Conservation (phyloP, 2,888 invertebrate species). For the Parthenolecanium corni region DNA sequence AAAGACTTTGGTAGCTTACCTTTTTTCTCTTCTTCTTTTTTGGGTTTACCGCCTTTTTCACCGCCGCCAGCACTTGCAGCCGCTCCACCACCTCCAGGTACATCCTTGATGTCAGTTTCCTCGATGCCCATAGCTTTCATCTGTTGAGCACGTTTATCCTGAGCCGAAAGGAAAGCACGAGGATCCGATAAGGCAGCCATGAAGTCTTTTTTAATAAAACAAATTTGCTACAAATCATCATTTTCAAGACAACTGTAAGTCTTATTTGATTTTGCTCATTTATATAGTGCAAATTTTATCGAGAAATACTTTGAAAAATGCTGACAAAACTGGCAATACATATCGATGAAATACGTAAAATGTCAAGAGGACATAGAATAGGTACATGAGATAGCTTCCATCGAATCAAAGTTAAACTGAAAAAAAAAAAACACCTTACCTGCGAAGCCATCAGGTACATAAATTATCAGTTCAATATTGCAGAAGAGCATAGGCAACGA, state of each 20-base stretch:
- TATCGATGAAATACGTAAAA: too few species aligned
- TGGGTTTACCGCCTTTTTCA: conserved; percentile 35
- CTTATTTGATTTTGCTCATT: too few species aligned
- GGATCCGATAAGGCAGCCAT: conserved; percentile 97
- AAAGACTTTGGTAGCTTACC: too few species aligned
- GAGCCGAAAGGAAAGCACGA: conserved; percentile 75
- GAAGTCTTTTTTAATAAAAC: conserved; percentile 49
- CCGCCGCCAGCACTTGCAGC: conserved; percentile 33
- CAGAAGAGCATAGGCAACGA: conserved; percentile 98
- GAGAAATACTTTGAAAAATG: too few species aligned
- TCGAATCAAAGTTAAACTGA: too few species aligned
- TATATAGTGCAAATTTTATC: too few species aligned
- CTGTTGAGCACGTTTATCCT: conserved; percentile 76
- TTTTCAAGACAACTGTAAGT: too few species aligned
- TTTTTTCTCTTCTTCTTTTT: conserved; percentile 57
- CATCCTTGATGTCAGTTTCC: conserved; percentile 47
- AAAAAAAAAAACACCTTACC: too few species aligned
- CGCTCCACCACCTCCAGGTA: conserved; percentile 31
- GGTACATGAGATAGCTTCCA: too few species aligned
- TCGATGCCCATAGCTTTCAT: conserved; percentile 94
- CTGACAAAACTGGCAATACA: too few species aligned
- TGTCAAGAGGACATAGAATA: too few species aligned
- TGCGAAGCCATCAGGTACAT: conserved; percentile 97
- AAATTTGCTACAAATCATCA: too few species aligned
- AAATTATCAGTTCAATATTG: conserved; percentile 97